Evolutionary conservation across 1,140 invertebrate genomes (phyloP).

Genomic region (Chrysoperla carnea): DNA sequence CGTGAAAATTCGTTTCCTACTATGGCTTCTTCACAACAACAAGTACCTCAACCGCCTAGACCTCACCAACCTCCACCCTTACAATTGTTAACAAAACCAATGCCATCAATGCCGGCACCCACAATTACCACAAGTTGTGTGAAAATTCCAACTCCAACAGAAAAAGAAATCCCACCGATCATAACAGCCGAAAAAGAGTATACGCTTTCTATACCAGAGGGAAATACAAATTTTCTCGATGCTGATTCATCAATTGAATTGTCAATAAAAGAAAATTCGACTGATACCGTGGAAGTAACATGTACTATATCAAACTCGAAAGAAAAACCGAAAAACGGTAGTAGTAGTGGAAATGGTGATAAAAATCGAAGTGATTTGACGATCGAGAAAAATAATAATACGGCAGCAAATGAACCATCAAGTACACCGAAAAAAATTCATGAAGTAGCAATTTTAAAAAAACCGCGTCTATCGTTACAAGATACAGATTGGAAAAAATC

Average conservation of each 20-base stretch:
- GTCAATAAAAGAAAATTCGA: conserved; percentile 22
- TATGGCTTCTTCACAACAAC: conserved; percentile 16
- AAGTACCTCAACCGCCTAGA: conserved; percentile 23
- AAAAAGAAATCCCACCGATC: conserved; percentile 4
- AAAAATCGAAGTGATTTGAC: background rate
- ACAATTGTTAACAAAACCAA: conserved; percentile 26
- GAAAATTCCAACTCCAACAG: conserved; percentile 12
- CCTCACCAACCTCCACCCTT: conserved; percentile 22
- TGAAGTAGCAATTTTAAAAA: background rate
- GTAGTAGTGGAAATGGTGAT: background rate
- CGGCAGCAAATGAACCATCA: background rate
- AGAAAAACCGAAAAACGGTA: background rate
- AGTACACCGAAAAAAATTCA: background rate
- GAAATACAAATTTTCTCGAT: conserved; percentile 5
- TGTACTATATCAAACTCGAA: conserved; percentile 5
- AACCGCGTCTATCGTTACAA: background rate
- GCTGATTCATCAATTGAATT: conserved; percentile 25
- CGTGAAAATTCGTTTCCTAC: conserved; percentile 11
- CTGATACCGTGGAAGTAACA: conserved; percentile 24
- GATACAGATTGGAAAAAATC: background rate
- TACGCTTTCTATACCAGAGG: background rate
- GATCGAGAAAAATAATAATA: background rate
- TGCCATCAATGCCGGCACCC: conserved; percentile 16
- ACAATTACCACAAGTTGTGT: conserved; percentile 14
- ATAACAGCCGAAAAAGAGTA: conserved; percentile 22